phyloP scores from a whole-genome alignment of 2,888 invertebrate species.

The Heliconius sara region DNA sequence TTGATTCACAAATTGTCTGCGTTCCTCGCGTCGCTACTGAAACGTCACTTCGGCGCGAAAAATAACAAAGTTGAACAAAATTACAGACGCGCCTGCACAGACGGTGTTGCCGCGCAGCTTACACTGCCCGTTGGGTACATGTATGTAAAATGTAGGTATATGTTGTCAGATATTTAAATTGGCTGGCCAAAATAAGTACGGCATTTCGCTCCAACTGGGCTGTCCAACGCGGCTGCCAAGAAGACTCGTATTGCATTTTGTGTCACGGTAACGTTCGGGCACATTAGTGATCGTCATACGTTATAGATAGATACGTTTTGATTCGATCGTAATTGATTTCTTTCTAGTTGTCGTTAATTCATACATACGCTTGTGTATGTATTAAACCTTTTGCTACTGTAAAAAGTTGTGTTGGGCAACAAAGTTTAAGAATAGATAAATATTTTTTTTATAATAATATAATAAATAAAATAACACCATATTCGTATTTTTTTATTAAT shows the following conservation, averaged over 20 bases:
- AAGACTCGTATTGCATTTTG: slow-evolving; percentile 78
- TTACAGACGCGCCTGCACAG: slow-evolving; percentile 27
- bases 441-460: neutral
- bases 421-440: neutral
- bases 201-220: slow-evolving; percentile 83
- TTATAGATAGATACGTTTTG: slow-evolving; percentile 6
- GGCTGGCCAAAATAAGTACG: slow-evolving; percentile 84
- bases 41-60: slow-evolving; percentile 63
- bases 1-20: slow-evolving; percentile 44
- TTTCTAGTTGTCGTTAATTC: neutral
- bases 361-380: neutral
- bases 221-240: slow-evolving; percentile 71
- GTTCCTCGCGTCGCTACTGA: slow-evolving; percentile 55
- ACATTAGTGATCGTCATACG: slow-evolving; percentile 6
- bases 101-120: slow-evolving; percentile 43
- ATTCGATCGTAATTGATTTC: slow-evolving; percentile 1
- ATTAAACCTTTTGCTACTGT: neutral
- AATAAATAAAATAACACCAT: neutral
- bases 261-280: slow-evolving; percentile 56
- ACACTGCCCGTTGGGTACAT: slow-evolving; percentile 35
- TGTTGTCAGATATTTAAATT: slow-evolving; percentile 74
- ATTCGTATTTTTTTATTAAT: neutral
- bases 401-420: neutral
- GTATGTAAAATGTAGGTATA: slow-evolving; percentile 49
- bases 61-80: slow-evolving; percentile 31